Evolutionary conservation across 2,113 vertebrate genomes (phyloP).

Genomic region (Eurypyga helias): DNA sequence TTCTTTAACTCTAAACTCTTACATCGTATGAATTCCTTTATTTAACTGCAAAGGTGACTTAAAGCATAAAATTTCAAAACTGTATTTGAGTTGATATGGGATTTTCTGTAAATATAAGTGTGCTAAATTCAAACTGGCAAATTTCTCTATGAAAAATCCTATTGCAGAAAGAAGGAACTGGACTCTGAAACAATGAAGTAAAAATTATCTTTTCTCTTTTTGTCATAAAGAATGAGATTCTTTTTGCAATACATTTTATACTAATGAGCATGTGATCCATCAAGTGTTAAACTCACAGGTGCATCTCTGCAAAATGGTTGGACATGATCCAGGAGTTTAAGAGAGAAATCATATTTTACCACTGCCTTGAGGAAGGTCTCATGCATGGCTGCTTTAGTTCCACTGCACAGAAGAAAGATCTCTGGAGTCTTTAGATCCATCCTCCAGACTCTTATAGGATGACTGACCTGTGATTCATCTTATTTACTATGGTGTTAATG

Average conservation of each 20-base stretch:
- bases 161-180: background rate
- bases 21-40: background rate
- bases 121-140: background rate
- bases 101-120: conserved; percentile 14
- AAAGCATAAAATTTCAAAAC: background rate
- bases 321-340: background rate
- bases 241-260: background rate
- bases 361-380: background rate
- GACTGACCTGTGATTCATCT: conserved; percentile 17
- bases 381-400: background rate
- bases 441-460: background rate
- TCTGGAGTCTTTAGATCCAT: background rate
- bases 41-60: background rate
- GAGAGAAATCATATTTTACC: background rate
- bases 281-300: background rate
- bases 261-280: background rate
- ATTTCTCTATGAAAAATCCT: background rate
- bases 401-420: background rate
- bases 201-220: background rate
- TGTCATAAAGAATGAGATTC: background rate
- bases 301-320: background rate
- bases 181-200: background rate
- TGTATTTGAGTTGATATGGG: background rate
- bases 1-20: background rate
- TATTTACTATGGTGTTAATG: conserved; percentile 10